phyloP scores from a whole-genome alignment of 2,113 vertebrate genomes.

The Carollia perspicillata region DNA sequence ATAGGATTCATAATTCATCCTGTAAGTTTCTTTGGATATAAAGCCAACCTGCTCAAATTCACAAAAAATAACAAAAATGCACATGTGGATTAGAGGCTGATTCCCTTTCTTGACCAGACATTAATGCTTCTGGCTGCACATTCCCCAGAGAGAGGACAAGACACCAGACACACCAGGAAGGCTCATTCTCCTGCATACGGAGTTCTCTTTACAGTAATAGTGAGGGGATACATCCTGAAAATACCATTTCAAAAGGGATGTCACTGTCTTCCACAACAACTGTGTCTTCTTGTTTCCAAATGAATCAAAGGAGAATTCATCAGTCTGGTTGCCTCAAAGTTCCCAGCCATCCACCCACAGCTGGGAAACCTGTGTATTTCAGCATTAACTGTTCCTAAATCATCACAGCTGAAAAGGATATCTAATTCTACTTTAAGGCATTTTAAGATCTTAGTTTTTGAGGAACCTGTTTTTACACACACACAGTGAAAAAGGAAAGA shows the following conservation, averaged over 20 bases:
- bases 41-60: not conserved
- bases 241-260: not conserved
- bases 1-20: not conserved
- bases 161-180: not conserved
- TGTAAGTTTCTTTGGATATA: not conserved
- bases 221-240: not conserved
- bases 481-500: not conserved
- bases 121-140: not conserved
- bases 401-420: not conserved
- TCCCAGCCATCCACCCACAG: fast-evolving
- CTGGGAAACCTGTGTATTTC: not conserved
- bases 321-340: not conserved
- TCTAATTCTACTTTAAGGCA: not conserved
- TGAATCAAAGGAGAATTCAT: not conserved
- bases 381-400: not conserved
- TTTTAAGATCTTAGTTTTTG: not conserved
- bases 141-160: not conserved
- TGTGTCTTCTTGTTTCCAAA: not conserved
- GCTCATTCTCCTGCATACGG: fast-evolving
- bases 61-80: not conserved
- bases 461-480: not conserved
- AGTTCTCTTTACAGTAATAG: not conserved
- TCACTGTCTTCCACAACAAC: not conserved
- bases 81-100: not conserved
- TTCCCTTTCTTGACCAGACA: not conserved